These are phyloP conservation scores for Lepidurus arcticus DNA, from an alignment of 1,140 invertebrate genomes.

Conservation along the genomic window DNA sequence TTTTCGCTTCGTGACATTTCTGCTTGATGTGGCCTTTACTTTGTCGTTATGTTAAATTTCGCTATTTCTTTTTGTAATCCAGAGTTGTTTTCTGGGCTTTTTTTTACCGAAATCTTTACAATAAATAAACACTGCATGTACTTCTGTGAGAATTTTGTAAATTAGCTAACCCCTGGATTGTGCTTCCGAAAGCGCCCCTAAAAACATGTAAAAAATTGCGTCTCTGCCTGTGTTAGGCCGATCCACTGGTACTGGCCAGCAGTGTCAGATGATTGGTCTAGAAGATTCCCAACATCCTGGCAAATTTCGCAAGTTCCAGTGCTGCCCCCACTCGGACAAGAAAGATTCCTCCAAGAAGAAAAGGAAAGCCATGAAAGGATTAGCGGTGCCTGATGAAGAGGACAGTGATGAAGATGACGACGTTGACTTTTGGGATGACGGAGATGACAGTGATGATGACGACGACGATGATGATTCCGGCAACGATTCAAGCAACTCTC, in stretches of 20 bases:
- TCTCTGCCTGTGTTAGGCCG: slow-evolving; percentile 32
- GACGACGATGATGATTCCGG: slow-evolving; percentile 42
- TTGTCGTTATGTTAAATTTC: slow-evolving; percentile 2
- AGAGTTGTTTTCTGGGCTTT: background rate
- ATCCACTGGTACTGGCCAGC: slow-evolving; percentile 12
- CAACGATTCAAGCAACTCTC: slow-evolving; percentile 31
- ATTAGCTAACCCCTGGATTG: background rate
- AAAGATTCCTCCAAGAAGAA: slow-evolving; percentile 25
- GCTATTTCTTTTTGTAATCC: background rate
- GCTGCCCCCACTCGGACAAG: slow-evolving; percentile 30
- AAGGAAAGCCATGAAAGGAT: slow-evolving; percentile 28
- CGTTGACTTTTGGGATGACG: slow-evolving; percentile 32
- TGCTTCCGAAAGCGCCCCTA: slow-evolving; percentile 18
- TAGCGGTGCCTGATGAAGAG: slow-evolving; percentile 36
- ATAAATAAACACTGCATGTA: background rate
- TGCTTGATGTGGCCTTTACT: slow-evolving; percentile 8
- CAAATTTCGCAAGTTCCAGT: slow-evolving; percentile 31
- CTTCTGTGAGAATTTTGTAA: background rate
- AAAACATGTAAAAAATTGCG: background rate
- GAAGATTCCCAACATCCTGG: slow-evolving; percentile 29
- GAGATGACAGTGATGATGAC: slow-evolving; percentile 48
- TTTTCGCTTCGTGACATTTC: background rate
- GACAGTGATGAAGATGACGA: slow-evolving; percentile 44
- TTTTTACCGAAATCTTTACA: background rate
- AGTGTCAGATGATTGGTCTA: slow-evolving; percentile 33